phyloP scores from a whole-genome alignment of 92 coral and sea anemone genomes.

The Epizoanthus scotinus region DNA sequence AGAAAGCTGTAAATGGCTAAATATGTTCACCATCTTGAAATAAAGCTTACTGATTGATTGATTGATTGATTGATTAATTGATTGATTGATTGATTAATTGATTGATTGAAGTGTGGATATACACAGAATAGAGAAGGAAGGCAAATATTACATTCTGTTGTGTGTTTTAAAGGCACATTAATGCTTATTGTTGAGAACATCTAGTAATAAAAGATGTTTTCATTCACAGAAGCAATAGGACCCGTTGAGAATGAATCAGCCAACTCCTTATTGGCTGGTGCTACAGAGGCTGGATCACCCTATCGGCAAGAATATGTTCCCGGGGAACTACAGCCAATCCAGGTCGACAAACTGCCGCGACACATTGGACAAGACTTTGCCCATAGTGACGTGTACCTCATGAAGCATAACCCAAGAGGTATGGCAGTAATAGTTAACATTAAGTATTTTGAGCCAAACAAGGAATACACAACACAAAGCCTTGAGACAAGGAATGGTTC shows the following conservation, averaged over 20 bases:
- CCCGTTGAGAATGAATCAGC: slow-evolving; percentile 24
- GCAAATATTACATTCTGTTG: too few species aligned
- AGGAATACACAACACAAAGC: neutral
- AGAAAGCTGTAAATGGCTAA: too few species aligned
- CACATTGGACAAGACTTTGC: neutral
- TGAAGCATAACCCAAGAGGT: slow-evolving; percentile 48
- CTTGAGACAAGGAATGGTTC: slow-evolving; percentile 32
- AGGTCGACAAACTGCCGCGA: slow-evolving; percentile 22
- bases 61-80: too few species aligned
- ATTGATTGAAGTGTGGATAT: too few species aligned
- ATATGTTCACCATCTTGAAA: too few species aligned
- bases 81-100: too few species aligned
- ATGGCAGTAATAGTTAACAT: slow-evolving; percentile 43
- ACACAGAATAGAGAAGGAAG: too few species aligned
- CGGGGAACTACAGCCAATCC: neutral
- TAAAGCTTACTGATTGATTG: too few species aligned
- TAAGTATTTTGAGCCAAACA: slow-evolving; percentile 2
- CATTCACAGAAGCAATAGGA: neutral
- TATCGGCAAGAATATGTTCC: neutral
- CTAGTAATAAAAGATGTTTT: neutral
- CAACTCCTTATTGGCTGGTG: neutral
- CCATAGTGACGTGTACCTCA: slow-evolving; percentile 24
- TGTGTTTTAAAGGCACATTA: too few species aligned
- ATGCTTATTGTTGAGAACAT: too few species aligned
- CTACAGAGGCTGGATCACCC: neutral